These are phyloP conservation scores for Eulacestoma nigropectus DNA, from an alignment of 2,113 vertebrate genomes.

Conservation along the genomic window DNA sequence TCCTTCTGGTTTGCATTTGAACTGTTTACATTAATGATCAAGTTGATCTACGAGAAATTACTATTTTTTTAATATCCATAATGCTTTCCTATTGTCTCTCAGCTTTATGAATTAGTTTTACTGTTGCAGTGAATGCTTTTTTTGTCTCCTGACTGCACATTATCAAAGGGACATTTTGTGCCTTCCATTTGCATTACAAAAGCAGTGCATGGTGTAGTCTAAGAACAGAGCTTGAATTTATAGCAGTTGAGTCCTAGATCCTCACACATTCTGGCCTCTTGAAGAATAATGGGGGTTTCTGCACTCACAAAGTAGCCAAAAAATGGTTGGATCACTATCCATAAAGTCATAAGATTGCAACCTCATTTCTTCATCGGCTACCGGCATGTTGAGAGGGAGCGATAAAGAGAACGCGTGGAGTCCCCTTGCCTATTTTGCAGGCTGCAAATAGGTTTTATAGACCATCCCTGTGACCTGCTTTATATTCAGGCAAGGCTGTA, in stretches of 20 bases:
- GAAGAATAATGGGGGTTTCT: conserved; percentile 36
- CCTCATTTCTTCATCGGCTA: conserved; percentile 1
- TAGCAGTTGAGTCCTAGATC: conserved; percentile 59
- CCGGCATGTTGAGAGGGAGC: background rate
- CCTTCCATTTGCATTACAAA: conserved; percentile 86
- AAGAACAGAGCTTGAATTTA: conserved; percentile 76
- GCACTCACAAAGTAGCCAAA: conserved; percentile 42
- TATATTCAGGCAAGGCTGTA: background rate
- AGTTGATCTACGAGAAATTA: conserved; percentile 64
- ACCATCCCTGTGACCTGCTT: background rate
- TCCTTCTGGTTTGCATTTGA: background rate
- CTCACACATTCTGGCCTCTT: conserved; percentile 53
- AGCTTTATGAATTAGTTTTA: conserved; percentile 81
- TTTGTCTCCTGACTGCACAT: conserved; percentile 82
- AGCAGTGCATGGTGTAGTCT: conserved; percentile 67
- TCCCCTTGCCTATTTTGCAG: background rate
- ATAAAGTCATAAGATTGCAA: conserved; percentile 48
- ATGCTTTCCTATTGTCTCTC: conserved; percentile 71
- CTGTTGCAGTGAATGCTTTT: conserved; percentile 79
- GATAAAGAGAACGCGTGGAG: background rate
- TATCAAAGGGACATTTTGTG: conserved; percentile 90
- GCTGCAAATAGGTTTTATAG: background rate
- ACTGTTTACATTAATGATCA: conserved; percentile 64
- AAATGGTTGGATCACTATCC: conserved; percentile 35
- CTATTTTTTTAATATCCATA: conserved; percentile 51